phyloP scores from a whole-genome alignment of 2,113 vertebrate species.

The Aphyosemion australe region DNA sequence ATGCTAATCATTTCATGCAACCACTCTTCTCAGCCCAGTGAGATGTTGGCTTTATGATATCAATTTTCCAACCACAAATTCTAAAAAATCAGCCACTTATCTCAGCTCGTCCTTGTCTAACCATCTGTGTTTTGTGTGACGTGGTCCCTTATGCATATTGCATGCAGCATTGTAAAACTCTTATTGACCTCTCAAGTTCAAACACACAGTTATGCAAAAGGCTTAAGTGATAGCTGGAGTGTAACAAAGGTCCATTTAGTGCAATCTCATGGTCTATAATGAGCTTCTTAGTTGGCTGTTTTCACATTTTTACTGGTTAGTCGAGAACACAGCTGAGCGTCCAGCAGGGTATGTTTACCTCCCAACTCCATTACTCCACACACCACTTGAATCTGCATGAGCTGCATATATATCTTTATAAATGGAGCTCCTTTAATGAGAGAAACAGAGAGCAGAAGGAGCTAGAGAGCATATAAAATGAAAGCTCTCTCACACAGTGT shows the following conservation, averaged over 20 bases:
- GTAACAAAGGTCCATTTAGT: slow-evolving; percentile 43
- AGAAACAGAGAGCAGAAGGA: slow-evolving; percentile 21
- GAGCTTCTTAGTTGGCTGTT: slow-evolving; percentile 46
- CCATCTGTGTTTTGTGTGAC: slow-evolving; percentile 28
- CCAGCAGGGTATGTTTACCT: slow-evolving; percentile 30
- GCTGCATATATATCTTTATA: slow-evolving; percentile 44
- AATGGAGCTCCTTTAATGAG: slow-evolving; percentile 58
- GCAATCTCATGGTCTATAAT: slow-evolving; percentile 35
- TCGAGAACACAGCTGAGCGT: background rate
- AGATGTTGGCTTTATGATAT: background rate
- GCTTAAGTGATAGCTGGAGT: slow-evolving; percentile 35
- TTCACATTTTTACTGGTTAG: slow-evolving; percentile 36
- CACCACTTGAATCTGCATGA: slow-evolving; percentile 46
- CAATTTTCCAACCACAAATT: slow-evolving; percentile 20
- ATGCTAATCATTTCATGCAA: too few species aligned
- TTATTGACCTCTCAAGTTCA: slow-evolving; percentile 44
- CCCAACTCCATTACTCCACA: slow-evolving; percentile 15
- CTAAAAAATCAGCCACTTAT: slow-evolving; percentile 1
- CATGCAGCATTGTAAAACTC: slow-evolving; percentile 29
- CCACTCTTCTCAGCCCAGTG: too few species aligned
- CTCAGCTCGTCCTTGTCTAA: slow-evolving; percentile 8
- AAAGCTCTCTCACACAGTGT: slow-evolving; percentile 25
- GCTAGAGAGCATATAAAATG: slow-evolving; percentile 26
- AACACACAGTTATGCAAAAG: slow-evolving; percentile 27
- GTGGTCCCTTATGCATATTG: slow-evolving; percentile 36